Evolutionary conservation across 2,888 invertebrate species (phyloP), one percentile per base, ranked within the genome.

Genomic region (Thereva unica): DNA sequence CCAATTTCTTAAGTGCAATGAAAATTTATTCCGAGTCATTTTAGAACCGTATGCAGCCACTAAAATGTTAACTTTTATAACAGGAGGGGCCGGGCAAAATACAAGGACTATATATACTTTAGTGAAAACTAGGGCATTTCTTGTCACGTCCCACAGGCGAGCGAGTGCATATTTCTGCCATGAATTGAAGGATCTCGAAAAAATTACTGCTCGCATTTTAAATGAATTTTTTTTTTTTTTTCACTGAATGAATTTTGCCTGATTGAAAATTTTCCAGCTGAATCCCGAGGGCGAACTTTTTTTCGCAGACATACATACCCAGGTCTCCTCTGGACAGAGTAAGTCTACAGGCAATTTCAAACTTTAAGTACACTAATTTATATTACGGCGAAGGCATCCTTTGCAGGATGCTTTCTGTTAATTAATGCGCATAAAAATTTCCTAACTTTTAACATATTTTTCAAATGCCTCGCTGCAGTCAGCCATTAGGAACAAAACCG

Each of bases 1-100:
- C 41, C 61, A 61, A 61, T 61, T 61, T 61, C 50, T 61, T 61
- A 61, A 61, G 61, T 61, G 61, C 41, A 61, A 61, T 61, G 61
- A 50, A 61, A 61, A 61, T 61, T 61, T 61, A 61, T 61, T 61
- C 61, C 9, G 10, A 61, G 40, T 44, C 37, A 61, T 61, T 50
- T 38, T 45, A 50, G 61, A 49, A 50, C 23, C 10, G 57, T 9
- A 57, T 57, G 44, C 7, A 12, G 10, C 42, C 12, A 23, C 23
- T 23, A 23, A 23, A 23, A 23, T 23, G 23, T 23, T 23, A 23
- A 23, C 23, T 23, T 23, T 23, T 23, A 23, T 2, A 23, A 2
- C 55, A 38, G 44, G 2, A 41, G 23, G 12, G 59, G 23, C 23
- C 23, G 23, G 23, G 23, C 23, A 23, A 23, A 23, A 23, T 23